These are phyloP conservation scores for Tokudaia tokunoshimensis DNA, from an alignment of 2,797 vertebrate species.

Conservation along the genomic window DNA sequence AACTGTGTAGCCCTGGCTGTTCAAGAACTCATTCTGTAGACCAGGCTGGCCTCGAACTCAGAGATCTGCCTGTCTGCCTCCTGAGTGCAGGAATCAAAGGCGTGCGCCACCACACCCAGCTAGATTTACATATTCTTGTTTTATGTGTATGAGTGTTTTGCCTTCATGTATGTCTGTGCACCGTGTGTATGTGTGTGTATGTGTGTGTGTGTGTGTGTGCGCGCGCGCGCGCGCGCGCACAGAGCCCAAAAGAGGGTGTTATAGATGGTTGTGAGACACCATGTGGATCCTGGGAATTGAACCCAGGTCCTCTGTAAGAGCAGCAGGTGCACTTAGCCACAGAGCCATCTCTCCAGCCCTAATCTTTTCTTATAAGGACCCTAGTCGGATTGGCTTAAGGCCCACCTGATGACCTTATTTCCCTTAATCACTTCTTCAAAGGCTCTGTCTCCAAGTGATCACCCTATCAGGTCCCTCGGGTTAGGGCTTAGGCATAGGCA, in stretches of 20 bases:
- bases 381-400: not conserved
- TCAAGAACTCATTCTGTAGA: no score
- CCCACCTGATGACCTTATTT: not conserved
- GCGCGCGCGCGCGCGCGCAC: no score
- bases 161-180: not conserved
- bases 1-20: no score
- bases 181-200: no score
- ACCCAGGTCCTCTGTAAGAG: not conserved
- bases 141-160: no score
- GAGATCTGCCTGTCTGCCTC: no score
- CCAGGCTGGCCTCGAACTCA: no score
- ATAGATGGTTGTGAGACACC: not conserved
- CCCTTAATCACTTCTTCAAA: not conserved
- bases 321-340: no score
- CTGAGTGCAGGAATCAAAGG: no score
- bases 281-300: not conserved
- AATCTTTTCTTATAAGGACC: not conserved
- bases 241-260: not conserved
- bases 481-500: not conserved
- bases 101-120: no score
- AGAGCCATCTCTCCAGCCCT: not conserved
- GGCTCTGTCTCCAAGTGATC: not conserved
- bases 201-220: no score
- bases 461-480: not conserved
- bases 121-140: no score